Base-by-base conservation (phyloP, 2,888 invertebrate genomes). In the Catocala nupta region DNA sequence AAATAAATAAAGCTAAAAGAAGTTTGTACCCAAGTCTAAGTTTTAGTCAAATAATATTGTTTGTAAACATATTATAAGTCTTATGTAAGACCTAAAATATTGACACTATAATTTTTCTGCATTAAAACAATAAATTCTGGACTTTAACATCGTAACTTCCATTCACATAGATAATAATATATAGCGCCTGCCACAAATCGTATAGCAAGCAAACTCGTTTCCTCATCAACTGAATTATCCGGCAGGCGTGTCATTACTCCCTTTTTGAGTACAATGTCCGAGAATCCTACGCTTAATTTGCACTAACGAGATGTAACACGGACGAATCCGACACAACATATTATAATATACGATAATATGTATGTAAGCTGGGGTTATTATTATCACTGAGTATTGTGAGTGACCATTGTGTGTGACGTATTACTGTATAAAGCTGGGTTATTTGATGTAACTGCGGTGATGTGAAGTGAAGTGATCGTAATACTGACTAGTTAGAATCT, bases 231-330 rank as follows among this genome's bases (percentile, higher is more conserved):
- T 52, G 49, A 55, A 48, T 68, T 57, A 54, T 50, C 68, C 6
- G 70, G 33, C 70, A 80, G 80, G 81, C 78, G 79, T 55, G 11
- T 71, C 69, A 73, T 77, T 71, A 70, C 49, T 68, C 65, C 55
- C 65, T 25, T 25, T 25, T 11, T 50, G 33, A 45, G 48, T 39
- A 45, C 50, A 54, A 59, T 50, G 61, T 63, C 65, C 53, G 53
- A 49, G 63, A 71, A 66, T 71, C 70, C 64, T 68, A 72, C 77
- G 60, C 66, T 62, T 75, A 68, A 76, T 69, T 72, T 70, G 43
- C 59, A 45, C 52, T 74, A 77, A 74, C 54, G 59, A 70, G 56
- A 61, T 52, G 55, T 48, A 53, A 59, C 54, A 55, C 25, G 44
- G 45, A 39, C 44, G 33, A 11, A 63, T 50, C 43, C 13, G 33